A percentile compares a stretch with the other conserved stretches of the same genome.
phyloP scores from a whole-genome alignment of 2,113 vertebrate genomes.

The Suricata suricatta region DNA sequence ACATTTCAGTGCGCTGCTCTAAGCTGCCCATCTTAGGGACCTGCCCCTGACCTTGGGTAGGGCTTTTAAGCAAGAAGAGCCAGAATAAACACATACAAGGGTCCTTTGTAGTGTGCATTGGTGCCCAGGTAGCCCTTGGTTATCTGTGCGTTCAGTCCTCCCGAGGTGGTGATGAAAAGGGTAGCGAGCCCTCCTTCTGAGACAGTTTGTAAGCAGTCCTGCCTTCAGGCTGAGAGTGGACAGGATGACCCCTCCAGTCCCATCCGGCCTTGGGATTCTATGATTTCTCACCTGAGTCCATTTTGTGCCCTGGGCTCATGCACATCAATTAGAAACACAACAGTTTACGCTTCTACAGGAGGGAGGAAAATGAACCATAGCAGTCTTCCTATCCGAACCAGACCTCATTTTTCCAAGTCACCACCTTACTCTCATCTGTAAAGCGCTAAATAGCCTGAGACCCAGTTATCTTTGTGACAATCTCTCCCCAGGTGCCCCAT shows the following conservation, averaged over 20 bases:
- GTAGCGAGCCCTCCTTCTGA: neutral
- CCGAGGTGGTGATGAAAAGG: neutral
- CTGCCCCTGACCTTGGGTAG: constrained; percentile 44
- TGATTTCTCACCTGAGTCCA: constrained; percentile 59
- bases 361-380: constrained; percentile 63
- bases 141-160: constrained; percentile 8
- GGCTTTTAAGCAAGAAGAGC: constrained; percentile 57
- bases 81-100: constrained; percentile 58
- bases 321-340: constrained; percentile 68
- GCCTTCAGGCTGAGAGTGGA: constrained; percentile 10
- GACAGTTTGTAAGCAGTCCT: neutral
- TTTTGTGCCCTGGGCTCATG: constrained; percentile 60
- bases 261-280: neutral
- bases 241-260: constrained; percentile 31
- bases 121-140: constrained; percentile 47
- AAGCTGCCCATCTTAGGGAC: constrained; percentile 52
- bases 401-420: constrained; percentile 82
- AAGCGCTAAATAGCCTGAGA: constrained; percentile 78
- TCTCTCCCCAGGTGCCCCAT: constrained; percentile 77
- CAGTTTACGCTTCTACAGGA: constrained; percentile 36
- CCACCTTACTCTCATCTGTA: constrained; percentile 79
- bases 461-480: constrained; percentile 76
- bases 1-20: constrained; percentile 82
- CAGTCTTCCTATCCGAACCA: constrained; percentile 62
- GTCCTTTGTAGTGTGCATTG: neutral